phyloP scores from a whole-genome alignment of 64 coral and sea anemone genomes.

The Montipora efflorescens region DNA sequence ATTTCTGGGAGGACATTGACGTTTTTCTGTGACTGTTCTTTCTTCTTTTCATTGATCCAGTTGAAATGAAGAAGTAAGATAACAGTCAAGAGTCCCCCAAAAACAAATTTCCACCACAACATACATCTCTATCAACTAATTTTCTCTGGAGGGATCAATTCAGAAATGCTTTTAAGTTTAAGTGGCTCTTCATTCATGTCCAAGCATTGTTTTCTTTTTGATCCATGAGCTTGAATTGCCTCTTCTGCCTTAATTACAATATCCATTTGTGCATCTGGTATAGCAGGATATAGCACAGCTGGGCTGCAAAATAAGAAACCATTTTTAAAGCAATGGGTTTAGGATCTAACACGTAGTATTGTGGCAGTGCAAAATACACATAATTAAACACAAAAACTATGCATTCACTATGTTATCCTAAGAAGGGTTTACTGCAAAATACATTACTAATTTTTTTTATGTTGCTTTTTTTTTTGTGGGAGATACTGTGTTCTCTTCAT shows the following conservation, averaged over 20 bases:
- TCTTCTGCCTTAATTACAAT: constrained; percentile 17
- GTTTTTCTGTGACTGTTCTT: not conserved
- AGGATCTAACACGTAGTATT: too few species aligned
- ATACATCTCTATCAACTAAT: not conserved
- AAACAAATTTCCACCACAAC: not conserved
- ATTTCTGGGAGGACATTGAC: not conserved
- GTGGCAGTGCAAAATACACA: too few species aligned
- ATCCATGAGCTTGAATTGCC: constrained; percentile 19
- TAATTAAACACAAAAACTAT: too few species aligned
- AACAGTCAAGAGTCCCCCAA: not conserved
- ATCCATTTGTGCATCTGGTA: constrained; percentile 44
- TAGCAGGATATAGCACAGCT: constrained; percentile 67
- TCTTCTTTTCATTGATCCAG: not conserved
- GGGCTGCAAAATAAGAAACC: constrained; percentile 36
- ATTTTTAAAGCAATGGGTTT: too few species aligned
- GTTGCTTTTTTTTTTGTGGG: not conserved
- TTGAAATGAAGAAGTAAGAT: too few species aligned
- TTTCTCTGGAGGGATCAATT: constrained; percentile 60
- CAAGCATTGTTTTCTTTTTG: not conserved
- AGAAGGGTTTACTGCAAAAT: too few species aligned
- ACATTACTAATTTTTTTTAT: too few species aligned
- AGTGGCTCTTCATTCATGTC: constrained; percentile 37
- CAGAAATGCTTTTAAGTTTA: constrained; percentile 53
- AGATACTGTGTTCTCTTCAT: not conserved
- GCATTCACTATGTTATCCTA: too few species aligned